Base-by-base conservation (phyloP, 2,797 vertebrate species). In the Sternarchorhynchus goeldii region DNA sequence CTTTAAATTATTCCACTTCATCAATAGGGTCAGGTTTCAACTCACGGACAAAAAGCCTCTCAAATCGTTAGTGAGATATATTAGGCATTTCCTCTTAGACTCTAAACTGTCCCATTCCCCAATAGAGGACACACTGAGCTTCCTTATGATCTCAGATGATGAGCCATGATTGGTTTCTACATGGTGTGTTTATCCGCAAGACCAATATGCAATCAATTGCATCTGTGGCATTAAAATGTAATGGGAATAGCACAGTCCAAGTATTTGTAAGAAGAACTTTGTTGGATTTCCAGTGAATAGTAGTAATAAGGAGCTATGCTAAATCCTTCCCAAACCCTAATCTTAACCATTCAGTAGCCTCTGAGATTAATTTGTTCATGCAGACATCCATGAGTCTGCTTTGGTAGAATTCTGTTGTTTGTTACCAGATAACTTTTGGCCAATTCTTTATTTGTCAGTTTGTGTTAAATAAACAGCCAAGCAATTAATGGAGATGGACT, bases 1-100 rank as follows among this genome's bases (percentile, higher is more conserved):
- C 80, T 82, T 89, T 85, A 90, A 87, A 88, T 81, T 17, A 91
- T 90, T 91, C 89, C 83, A 87, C 89, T 90, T 90, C 84, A 87
- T 86, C 86, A 78, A 90, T 90, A 87, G 72, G 83, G 89, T 80
- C 78, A 88, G 59, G 76, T 81, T 77, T 75, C 39, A 69, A 36
- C 34, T 60, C 57, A 88, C 88, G 62, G 78, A 59, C 77, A 89
- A 84, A 88, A 82, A 83, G 89, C 86, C 84, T 82, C 84, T 87
- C 39, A 36, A 45, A 59, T 39, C 32, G 36, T 66, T 53, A 34
- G 39, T 59, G 79, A 81, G 88, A 79, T 87, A 83, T 62, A 64
- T 60, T 66, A 79, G 81, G 74, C 71, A 50, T 76, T 67, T 79
- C 64, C 29, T 53, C 45, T 39, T 57, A 21, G 45, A 55, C 67